Evolutionary conservation across 2,888 invertebrate species (phyloP), one percentile per base, ranked within the genome.

Genomic region (Melinaea menophilus): DNA sequence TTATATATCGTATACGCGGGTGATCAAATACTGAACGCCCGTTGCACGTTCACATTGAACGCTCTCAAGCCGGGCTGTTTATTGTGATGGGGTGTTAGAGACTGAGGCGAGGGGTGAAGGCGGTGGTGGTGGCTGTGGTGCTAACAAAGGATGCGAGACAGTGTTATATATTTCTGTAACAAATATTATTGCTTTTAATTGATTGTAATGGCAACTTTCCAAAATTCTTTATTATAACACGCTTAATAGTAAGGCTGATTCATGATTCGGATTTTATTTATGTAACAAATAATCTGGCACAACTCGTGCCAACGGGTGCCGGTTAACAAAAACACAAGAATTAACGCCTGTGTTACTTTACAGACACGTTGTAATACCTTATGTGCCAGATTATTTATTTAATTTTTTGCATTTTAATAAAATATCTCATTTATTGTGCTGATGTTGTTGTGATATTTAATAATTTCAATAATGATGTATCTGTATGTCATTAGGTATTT

Each of bases 401-500:
- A 22, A 31, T 22, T 31, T 11, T 31, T 51, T 22, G 22, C 22
- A 31, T 31, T 51, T 31, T 51, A 51, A 9, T 51, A 33, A 31
- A 47, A 57, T 51, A 48, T 55, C 46, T 61, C 22, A 41, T 41
- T 41, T 37, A 37, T 37, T 37, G 37, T 37, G 37, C 37, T 37
- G 37, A 9, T 41, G 41, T 47, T 61, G 34, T 59, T 54, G 57
- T 67, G 60, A 73, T 74, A 66, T 84, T 87, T 88, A 86, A 86
- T 88, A 88, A 88, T 87, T 88, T 80, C 73, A 84, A 85, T 88
- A 86, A 87, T 88, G 86, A 80, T 77, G 67, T 73, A 65, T 74
- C 73, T 71, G 72, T 75, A 81, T 76, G 76, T 72, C 65, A 72
- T 75, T 83, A 84, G 83, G 76, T 82, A 82, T 82, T 81, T 84